Conservation (phyloP, 2,113 vertebrate genomes). For the Heliornis fulica region DNA sequence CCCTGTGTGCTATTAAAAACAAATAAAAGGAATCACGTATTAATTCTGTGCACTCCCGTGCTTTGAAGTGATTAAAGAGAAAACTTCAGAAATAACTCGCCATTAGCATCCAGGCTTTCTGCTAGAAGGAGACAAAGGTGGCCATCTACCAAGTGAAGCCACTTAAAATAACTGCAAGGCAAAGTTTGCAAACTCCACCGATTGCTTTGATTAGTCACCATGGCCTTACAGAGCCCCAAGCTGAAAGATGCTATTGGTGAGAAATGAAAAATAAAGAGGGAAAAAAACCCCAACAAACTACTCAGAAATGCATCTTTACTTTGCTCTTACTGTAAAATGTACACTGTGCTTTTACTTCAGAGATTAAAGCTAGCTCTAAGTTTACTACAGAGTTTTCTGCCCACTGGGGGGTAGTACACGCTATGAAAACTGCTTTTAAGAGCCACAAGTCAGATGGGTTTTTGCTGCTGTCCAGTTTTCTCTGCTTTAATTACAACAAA, state of each 20-base stretch:
- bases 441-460: conserved; percentile 73
- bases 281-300: not conserved
- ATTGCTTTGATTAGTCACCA: not conserved
- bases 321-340: not conserved
- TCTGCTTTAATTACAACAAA: conserved; percentile 83
- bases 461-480: conserved; percentile 79
- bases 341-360: not conserved
- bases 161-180: not conserved
- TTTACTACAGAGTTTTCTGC: conserved; percentile 89
- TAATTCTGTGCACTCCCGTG: not conserved
- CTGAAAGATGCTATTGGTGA: not conserved
- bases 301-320: not conserved
- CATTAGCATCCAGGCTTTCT: not conserved
- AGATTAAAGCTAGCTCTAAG: conserved; percentile 74
- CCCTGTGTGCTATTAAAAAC: not conserved
- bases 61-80: conserved; percentile 14
- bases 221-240: no score
- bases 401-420: conserved; percentile 97
- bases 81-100: not conserved
- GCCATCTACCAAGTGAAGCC: conserved; percentile 17
- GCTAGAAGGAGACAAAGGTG: conserved; percentile 27
- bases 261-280: not conserved
- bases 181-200: conserved; percentile 36
- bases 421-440: conserved; percentile 82
- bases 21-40: not conserved